Conservation (phyloP, 2,888 invertebrate genomes). For the Drosophila algonquin region DNA sequence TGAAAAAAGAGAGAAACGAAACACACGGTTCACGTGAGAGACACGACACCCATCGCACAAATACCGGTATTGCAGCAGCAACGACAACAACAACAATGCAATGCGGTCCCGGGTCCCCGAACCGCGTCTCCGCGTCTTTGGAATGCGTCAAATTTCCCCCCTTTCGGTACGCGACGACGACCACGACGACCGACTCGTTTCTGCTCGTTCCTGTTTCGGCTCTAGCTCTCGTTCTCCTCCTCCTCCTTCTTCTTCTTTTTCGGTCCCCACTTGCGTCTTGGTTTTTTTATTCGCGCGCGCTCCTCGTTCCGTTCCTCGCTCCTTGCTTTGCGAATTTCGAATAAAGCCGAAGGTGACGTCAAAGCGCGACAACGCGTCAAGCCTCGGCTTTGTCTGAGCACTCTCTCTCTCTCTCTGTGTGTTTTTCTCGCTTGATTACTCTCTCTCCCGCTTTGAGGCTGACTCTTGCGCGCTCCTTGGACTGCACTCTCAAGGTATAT, state of each 20-base stretch:
- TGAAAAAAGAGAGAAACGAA: conserved; percentile 33
- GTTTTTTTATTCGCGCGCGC: conserved; percentile 68
- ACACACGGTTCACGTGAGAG: conserved; percentile 59
- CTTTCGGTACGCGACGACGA: conserved; percentile 33
- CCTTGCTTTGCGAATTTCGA: conserved; percentile 79
- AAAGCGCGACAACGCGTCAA: conserved; percentile 42
- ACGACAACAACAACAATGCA: conserved; percentile 46
- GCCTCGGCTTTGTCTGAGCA: conserved; percentile 39
- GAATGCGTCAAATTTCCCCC: conserved; percentile 73
- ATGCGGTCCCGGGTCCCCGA: conserved; percentile 17
- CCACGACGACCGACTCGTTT: conserved; percentile 37
- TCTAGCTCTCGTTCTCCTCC: conserved; percentile 13
- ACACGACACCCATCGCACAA: conserved; percentile 35
- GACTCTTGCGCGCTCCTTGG: not conserved
- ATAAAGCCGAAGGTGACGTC: conserved; percentile 72
- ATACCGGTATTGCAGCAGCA: conserved; percentile 70
- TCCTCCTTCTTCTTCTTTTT: conserved; percentile 26
- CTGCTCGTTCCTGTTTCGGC: conserved; percentile 41
- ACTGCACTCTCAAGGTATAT: not conserved
- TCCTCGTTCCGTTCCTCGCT: conserved; percentile 63
- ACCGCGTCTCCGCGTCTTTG: conserved; percentile 50
- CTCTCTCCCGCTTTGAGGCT: not conserved
- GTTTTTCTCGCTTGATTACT: conserved; percentile 1
- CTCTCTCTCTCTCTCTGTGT: conserved; percentile 27
- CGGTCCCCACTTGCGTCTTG: conserved; percentile 39